Base-by-base conservation (phyloP, 2,888 invertebrate species). In the Galerucella nymphaeae region DNA sequence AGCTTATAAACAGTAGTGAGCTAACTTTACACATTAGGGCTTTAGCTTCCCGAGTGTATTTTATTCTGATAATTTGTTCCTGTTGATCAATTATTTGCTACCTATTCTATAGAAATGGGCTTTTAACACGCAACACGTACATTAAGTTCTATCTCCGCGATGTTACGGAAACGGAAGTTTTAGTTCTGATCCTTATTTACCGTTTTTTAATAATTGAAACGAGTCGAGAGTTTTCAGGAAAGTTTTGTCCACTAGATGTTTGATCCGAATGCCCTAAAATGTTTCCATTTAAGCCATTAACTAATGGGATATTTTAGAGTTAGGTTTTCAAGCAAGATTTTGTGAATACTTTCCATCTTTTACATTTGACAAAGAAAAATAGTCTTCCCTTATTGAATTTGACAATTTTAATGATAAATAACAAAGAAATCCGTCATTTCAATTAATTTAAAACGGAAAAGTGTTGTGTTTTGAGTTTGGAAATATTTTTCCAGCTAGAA, bases 41-140 rank as follows among this genome's bases (percentile, higher is more conserved):
- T 66, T 66, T 58, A 66, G 58, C 57, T 45, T 57, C 42, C 58
- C 45, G n/a, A 16, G 30, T 18, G 67, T 67, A 67, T 67, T 67
- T 67, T 67, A 59, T 67, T 59, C 61, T 50, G 8, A 18, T 67
- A 59, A 67, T 67, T 67, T 61, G 61, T 61, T 67, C 61, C 67
- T 67, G 61, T 59, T 67, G 67, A 67, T 67, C 67, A 67, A 67
- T 67, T 67, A 67, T 67, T 67, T 38, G 50, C 61, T 59, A 61
- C 67, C 16, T 61, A 38, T 58, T 67, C 59, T 48, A 50, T 30
- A 61, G 48, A 20, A 67, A 67, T 67, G 61, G 67, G 48, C 67
- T 48, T 67, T 50, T 61, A 67, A 30, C 67, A 67, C 67, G 67
- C 67, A 67, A 67, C 45, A 58, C 41, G 58, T 66, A 16, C 58